Conservation (phyloP, 1,140 invertebrate species). For the Orius laevigatus region DNA sequence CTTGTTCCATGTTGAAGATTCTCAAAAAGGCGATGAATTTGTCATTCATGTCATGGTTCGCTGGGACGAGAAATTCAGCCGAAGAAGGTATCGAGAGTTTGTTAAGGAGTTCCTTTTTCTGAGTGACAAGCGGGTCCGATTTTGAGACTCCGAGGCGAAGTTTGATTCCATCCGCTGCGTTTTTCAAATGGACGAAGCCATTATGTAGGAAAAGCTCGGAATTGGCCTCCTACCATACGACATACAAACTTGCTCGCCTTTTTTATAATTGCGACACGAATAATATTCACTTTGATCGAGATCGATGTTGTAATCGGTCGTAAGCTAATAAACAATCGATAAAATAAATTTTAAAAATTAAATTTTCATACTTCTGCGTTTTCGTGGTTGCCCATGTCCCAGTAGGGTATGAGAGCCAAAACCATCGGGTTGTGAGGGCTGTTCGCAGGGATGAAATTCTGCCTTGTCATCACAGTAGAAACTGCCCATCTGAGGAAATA, state of each 20-base stretch:
- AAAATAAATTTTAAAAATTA: too few species aligned
- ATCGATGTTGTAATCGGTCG: constrained; percentile 63
- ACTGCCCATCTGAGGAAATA: constrained; percentile 23
- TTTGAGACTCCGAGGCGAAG: constrained; percentile 62
- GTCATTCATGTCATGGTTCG: too few species aligned
- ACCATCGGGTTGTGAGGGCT: constrained; percentile 36
- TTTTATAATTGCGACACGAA: constrained; percentile 51
- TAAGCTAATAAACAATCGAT: constrained; percentile 59
- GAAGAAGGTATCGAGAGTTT: constrained; percentile 38
- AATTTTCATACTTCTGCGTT: constrained; percentile 54
- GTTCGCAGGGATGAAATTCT: constrained; percentile 67
- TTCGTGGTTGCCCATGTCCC: constrained; percentile 93
- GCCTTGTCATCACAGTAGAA: constrained; percentile 33
- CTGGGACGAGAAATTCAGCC: constrained; percentile 37
- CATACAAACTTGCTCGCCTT: constrained; percentile 66
- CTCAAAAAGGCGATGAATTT: too few species aligned
- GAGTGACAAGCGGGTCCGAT: constrained; percentile 47
- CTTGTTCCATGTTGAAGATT: too few species aligned
- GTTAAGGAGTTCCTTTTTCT: constrained; percentile 37
- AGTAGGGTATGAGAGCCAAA: constrained; percentile 74
- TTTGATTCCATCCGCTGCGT: constrained; percentile 52
- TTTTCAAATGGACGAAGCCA: constrained; percentile 68
- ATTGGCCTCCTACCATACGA: constrained; percentile 77
- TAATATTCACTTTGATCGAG: constrained; percentile 57
- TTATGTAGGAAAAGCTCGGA: constrained; percentile 79